Evolutionary conservation across 1,140 invertebrate genomes (phyloP).

Genomic region (Drosophila pandora): DNA sequence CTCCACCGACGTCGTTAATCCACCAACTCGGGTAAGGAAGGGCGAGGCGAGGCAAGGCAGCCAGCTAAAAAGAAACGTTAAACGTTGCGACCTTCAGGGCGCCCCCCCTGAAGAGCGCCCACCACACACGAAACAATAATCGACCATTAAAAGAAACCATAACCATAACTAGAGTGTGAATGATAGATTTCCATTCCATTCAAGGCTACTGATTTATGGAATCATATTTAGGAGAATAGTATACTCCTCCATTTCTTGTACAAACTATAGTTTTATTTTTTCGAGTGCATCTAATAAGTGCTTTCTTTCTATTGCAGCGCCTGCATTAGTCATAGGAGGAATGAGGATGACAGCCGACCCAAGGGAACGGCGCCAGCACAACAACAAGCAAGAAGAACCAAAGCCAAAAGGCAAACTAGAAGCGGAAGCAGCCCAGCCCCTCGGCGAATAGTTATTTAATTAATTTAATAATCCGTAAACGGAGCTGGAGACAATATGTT

Average conservation of each 20-base stretch:
- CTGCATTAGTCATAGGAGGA: conserved; percentile 50
- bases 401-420: conserved; percentile 5
- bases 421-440: conserved; percentile 23
- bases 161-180: not conserved
- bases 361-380: conserved; percentile 39
- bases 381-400: conserved; percentile 25
- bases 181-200: not conserved
- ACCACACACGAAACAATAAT: conserved; percentile 15
- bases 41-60: not conserved
- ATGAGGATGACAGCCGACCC: conserved; percentile 43
- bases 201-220: too few species aligned
- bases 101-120: not conserved
- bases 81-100: conserved; percentile 63
- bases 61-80: conserved; percentile 34
- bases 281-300: conserved; percentile 4
- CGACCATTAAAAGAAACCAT: not conserved
- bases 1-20: conserved; percentile 38
- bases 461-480: conserved; percentile 17
- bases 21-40: conserved; percentile 39
- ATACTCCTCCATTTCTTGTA: too few species aligned
- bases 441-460: conserved; percentile 31
- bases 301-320: conserved; percentile 34
- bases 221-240: too few species aligned
- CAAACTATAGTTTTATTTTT: not conserved
- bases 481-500: conserved; percentile 51